Evolutionary conservation across 2,113 vertebrate species (phyloP), one percentile per base, ranked within the genome.

Genomic region (Ammospiza caudacuta): DNA sequence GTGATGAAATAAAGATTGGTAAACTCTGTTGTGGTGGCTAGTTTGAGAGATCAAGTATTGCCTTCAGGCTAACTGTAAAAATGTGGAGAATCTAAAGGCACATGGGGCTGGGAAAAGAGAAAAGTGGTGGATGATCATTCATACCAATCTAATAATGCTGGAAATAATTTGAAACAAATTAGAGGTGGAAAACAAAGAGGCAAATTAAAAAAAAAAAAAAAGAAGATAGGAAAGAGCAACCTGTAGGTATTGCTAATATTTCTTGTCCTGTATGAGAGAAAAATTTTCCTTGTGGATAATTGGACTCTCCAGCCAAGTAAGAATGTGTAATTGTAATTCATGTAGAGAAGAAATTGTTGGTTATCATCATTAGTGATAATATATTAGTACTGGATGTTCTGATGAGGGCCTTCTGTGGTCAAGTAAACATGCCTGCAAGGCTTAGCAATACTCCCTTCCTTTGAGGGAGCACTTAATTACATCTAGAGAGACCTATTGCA

Each of bases 361-460:
- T 54, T 95, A 85, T 90, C 88, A 80, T 90, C 72, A 88, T 90
- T 83, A 88, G 59, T 69, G 72, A 86, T 87, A 85, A 87, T 90
- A 31, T 69, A 88, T 90, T 86, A 88, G 88, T 69, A 90, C 79
- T 90, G 85, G 27, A 39, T 93, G 79, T 94, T 95, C 94, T 86
- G 72, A 70, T 73, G 94, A 90, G 28, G 33, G 90, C 72, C 33
- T 15, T 92, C 79, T 88, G 75, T 88, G 72, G 86, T 92, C 83
- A 94, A 51, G 51, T 83, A 94, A 90, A 83, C 16, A 67, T 51
- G 83, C 64, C 90, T 95, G 79, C 59, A 77, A 88, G 79, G 88
- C 70, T 96, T 66, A 90, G 83, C 85, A 79, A 19, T 43, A 86
- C 64, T 55, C 20, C 62, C 33, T 88, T 87, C 85, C 44, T 90